Evolutionary conservation across 2,888 invertebrate species (phyloP).

Genomic region (Conops quadrifasciatus): DNA sequence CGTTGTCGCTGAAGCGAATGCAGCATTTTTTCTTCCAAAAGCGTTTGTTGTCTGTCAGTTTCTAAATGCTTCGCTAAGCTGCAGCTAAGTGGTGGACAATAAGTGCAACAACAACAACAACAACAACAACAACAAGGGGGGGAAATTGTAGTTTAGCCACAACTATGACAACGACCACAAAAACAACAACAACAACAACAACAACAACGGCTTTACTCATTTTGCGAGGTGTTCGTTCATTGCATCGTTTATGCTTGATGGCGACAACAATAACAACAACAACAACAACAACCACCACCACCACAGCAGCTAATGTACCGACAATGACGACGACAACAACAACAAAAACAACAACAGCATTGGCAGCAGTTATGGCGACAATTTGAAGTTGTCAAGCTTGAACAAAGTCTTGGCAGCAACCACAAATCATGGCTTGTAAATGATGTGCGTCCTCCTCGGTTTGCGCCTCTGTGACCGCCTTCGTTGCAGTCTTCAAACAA

Average conservation of each 20-base stretch:
- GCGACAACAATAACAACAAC: slow-evolving; percentile 3
- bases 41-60: slow-evolving; percentile 25
- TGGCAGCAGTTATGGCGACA: not conserved
- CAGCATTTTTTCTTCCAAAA: slow-evolving; percentile 11
- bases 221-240: slow-evolving; percentile 9
- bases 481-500: no score
- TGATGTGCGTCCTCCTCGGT: not conserved
- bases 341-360: not conserved
- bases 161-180: not conserved
- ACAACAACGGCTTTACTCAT: slow-evolving; percentile 21
- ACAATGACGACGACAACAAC: not conserved
- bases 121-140: slow-evolving; percentile 1
- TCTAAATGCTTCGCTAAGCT: slow-evolving; percentile 17
- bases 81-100: not conserved
- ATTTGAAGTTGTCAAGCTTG: slow-evolving; percentile 5
- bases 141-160: not conserved
- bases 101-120: slow-evolving; percentile 14
- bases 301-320: no score
- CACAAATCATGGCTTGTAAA: slow-evolving; percentile 11
- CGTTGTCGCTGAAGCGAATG: not conserved
- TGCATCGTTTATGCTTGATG: not conserved
- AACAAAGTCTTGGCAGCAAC: slow-evolving; percentile 5
- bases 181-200: slow-evolving; percentile 17
- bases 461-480: not conserved
- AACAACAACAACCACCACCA: not conserved